Percentiles rank a stretch among this genome's conserved stretches.
phyloP scores from a whole-genome alignment of 2,113 vertebrate genomes.

The Eudyptes chrysolophus region DNA sequence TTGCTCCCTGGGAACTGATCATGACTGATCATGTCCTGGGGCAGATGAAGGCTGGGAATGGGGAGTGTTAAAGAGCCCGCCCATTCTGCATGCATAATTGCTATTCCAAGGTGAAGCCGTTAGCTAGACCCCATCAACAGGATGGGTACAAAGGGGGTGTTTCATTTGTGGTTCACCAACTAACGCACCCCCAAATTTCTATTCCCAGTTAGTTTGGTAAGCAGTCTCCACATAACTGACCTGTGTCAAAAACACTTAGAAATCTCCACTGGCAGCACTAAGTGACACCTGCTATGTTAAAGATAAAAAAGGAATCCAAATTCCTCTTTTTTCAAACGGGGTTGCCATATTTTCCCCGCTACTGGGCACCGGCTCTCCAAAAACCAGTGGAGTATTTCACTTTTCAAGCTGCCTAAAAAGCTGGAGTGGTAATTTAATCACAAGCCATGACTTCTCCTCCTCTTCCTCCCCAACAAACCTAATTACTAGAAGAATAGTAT shows the following conservation, averaged over 20 bases:
- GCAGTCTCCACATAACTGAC: neutral
- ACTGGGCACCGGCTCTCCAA: neutral
- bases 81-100: fast-evolving
- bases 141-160: neutral
- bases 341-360: neutral
- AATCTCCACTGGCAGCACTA: neutral
- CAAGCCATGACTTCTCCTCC: neutral
- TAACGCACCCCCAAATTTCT: neutral
- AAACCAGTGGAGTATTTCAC: neutral
- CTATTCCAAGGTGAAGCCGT: neutral
- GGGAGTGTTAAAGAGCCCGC: neutral
- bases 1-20: neutral
- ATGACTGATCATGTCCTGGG: neutral
- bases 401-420: neutral
- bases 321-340: neutral
- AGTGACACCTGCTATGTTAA: neutral
- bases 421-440: neutral
- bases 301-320: neutral
- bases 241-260: neutral
- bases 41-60: neutral
- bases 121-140: fast-evolving
- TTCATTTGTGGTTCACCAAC: neutral
- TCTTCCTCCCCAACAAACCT: neutral
- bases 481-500: neutral
- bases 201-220: neutral